Base-by-base conservation (phyloP, 2,888 invertebrate species). In the Apocheima hispidaria region DNA sequence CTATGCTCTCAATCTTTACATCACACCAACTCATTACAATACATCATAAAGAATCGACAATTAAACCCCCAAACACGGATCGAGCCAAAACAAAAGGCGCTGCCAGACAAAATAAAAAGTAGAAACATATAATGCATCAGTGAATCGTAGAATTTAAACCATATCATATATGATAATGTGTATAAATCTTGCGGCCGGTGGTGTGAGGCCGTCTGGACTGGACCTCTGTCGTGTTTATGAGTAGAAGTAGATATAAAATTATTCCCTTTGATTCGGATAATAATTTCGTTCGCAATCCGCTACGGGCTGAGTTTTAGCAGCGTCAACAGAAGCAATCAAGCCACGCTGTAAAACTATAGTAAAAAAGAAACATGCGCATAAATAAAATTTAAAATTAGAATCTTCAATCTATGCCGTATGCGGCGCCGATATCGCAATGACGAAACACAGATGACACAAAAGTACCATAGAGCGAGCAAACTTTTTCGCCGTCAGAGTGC, bases 231-330 rank as follows among this genome's bases (percentile, higher is more conserved):
- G 55, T 51, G 28, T 80, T 82, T 86, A 83, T 88, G 86, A 88
- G 85, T 88, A 88, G 83, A 86, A 88, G 85, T 88, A 88, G 83
- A 86, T 87, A 89, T 90, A 87, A 92, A 91, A 92, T 81, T 92
- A 92, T 93, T 92, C 92, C 86, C 92, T 93, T 93, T 93, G 92
- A 93, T 92, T 86, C 87, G 81, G 82, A 91, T 87, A 91, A 91
- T 93, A 92, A 92, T 92, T 91, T 88, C 81, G 85, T 86, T 87
- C 81, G 83, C 80, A 79, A 76, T 69, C 71, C 81, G 78, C 80
- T 68, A 53, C 56, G 28, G 48, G 14, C 28, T 30, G 41, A 71
- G 75, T 69, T 70, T 72, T 67, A 65, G 80, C 81, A 88, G 75
- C 84, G 88, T 85, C 81, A 76, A 82, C 88, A 87, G 58, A 86